A percentile compares a stretch with the other conserved stretches of the same genome.
Conservation (phyloP, 1,140 invertebrate genomes). For the Drosophila obscura region DNA sequence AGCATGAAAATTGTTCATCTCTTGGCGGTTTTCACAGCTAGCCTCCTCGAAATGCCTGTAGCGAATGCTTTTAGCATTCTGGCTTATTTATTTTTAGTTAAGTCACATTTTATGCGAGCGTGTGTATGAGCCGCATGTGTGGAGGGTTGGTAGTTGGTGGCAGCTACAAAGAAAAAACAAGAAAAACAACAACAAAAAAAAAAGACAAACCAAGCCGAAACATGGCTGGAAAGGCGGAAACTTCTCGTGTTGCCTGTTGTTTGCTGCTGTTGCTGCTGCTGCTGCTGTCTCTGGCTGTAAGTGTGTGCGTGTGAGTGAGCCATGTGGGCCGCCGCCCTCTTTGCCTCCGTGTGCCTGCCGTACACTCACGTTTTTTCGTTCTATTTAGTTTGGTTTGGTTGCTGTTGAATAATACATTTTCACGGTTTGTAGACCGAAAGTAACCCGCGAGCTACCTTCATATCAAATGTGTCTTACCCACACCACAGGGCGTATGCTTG, state of each 20-base stretch:
- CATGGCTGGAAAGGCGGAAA: conserved; percentile 53
- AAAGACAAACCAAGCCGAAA: conserved; percentile 49
- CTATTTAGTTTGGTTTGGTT: conserved; percentile 81
- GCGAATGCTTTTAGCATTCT: conserved; percentile 64
- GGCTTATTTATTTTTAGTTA: conserved; percentile 69
- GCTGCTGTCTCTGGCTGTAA: conserved; percentile 11
- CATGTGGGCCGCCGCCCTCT: not conserved
- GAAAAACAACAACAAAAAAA: conserved; percentile 18
- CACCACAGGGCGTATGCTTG: conserved; percentile 69
- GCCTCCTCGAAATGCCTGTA: conserved; percentile 7
- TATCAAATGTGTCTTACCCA: conserved; percentile 65
- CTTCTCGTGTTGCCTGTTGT: conserved; percentile 46
- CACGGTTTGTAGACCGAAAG: conserved; percentile 76
- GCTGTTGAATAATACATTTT: conserved; percentile 82
- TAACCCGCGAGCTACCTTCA: conserved; percentile 76
- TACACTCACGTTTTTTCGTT: conserved; percentile 72
- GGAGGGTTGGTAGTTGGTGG: conserved; percentile 15
- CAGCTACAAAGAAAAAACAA: conserved; percentile 24
- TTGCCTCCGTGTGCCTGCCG: conserved; percentile 38
- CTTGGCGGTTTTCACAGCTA: conserved; percentile 35
- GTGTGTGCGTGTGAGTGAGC: conserved; percentile 6
- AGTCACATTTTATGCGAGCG: conserved; percentile 54
- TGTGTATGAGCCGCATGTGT: conserved; percentile 33
- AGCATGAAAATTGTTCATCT: conserved; percentile 57
- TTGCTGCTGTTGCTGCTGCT: conserved; percentile 15